Base-by-base conservation (phyloP, 1,140 invertebrate species). In the Neuroterus valhalla region DNA sequence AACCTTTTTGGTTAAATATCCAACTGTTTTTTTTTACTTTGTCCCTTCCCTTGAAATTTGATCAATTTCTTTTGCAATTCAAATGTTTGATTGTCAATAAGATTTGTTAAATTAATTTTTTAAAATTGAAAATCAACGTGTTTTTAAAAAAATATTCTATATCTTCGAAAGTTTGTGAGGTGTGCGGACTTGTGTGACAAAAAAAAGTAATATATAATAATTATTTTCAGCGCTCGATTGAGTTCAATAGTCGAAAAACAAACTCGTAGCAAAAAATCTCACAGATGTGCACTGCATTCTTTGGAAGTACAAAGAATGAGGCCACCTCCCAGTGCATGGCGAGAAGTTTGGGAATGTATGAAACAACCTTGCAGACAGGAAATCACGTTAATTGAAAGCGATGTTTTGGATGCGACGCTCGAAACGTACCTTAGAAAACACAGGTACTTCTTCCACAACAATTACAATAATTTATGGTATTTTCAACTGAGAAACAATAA, bases 401-500 rank as follows among this genome's bases (percentile, higher is more conserved):
- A 95, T 83, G 94, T 93, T 73, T 89, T 98, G 70, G 93, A 96
- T 79, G 93, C 94, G 72, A 97, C 96, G 12, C 91, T 98, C 4
- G 96, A 98, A 81, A 95, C 93, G 74, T 98, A 98, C 90, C 91
- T 98, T 45, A 92, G 94, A 72, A 98, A 98, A 91, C 96, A 98
- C 87, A 94, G 93, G 92, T 93, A 38, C 31, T 38, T 66, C 1
- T 17, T 19, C n/a, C 17, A 55, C 17, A 70, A 67, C 17, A 14
- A 50, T 66, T 48, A 14, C 70, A 48, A 14, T 67, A 15, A 1
- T 67, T 2, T 11, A 23, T 21, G 6, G 5, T 55, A 55, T 21
- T 21, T 55, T 12, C 11, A 55, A 55, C 14, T 55, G 17, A 50
- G 8, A 38, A 26, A 66, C 2, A 66, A 26, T 10, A 11, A 44